Conservation (phyloP, 2,888 invertebrate genomes). For the Zhuqinia jingwanae region DNA sequence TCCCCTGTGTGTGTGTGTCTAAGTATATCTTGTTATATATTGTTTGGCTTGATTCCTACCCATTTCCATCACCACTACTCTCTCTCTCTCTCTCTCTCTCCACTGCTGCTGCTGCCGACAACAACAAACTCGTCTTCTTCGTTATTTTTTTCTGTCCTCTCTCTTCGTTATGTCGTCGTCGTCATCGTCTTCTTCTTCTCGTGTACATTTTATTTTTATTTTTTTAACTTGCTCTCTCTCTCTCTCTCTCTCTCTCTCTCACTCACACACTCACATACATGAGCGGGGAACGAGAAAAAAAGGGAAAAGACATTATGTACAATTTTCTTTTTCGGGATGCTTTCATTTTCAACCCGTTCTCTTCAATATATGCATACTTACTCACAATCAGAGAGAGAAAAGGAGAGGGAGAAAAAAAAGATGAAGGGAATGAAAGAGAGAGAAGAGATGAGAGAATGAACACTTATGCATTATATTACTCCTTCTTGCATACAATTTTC, state of each 20-base stretch:
- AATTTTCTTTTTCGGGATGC: constrained; percentile 57
- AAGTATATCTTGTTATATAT: constrained; percentile 1
- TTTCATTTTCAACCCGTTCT: constrained; percentile 41
- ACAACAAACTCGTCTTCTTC: constrained; percentile 47
- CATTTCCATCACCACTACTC: constrained; percentile 48
- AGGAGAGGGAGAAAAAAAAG: constrained; percentile 32
- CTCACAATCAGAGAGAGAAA: constrained; percentile 11
- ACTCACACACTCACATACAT: constrained; percentile 1
- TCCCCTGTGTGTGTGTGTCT: too few species aligned
- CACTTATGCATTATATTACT: constrained; percentile 63
- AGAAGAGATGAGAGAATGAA: constrained; percentile 68
- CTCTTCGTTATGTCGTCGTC: constrained; percentile 28
- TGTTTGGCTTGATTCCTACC: constrained; percentile 59
- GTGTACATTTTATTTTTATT: constrained; percentile 32
- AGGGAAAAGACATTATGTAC: constrained; percentile 66
- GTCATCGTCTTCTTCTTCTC: too few species aligned
- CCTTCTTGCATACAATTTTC: constrained; percentile 9
- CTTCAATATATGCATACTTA: constrained; percentile 42
- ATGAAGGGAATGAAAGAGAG: constrained; percentile 40
- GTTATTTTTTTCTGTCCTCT: constrained; percentile 36
- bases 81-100: too few species aligned
- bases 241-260: neutral
- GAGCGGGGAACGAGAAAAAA: neutral
- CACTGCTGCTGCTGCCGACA: constrained; percentile 28
- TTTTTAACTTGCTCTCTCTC: constrained; percentile 46